These are phyloP conservation scores for Lepilemur ruficaudatus DNA, from an alignment of 2,797 vertebrate species.

Conservation along the genomic window DNA sequence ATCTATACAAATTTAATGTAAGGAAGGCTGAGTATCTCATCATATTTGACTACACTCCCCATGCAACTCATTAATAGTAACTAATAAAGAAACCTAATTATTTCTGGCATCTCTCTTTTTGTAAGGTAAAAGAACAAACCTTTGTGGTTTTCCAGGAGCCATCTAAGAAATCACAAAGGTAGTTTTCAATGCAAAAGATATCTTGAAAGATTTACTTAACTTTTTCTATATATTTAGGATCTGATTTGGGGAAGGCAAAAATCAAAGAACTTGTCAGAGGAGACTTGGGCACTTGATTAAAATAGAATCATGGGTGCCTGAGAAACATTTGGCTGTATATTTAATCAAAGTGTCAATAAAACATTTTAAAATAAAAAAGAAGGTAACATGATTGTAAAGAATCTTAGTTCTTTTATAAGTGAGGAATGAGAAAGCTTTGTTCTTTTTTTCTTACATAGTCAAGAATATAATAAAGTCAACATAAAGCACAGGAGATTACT, in stretches of 20 bases:
- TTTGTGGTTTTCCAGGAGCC: slow-evolving; percentile 12
- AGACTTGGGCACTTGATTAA: slow-evolving; percentile 7
- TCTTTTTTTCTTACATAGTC: background rate
- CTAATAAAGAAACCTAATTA: slow-evolving; percentile 7
- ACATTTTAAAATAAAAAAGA: slow-evolving; percentile 26
- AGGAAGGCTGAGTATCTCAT: background rate
- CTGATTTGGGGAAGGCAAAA: background rate
- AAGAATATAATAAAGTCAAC: slow-evolving; percentile 33
- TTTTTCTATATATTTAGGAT: slow-evolving; percentile 7
- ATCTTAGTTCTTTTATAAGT: slow-evolving; percentile 28
- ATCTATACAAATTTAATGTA: background rate
- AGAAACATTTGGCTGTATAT: slow-evolving; percentile 8
- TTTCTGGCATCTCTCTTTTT: background rate
- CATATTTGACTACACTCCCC: background rate
- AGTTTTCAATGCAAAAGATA: background rate
- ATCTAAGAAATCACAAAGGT: slow-evolving; percentile 3
- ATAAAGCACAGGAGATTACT: slow-evolving; percentile 24
- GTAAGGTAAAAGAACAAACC: background rate
- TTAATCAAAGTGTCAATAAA: slow-evolving; percentile 34
- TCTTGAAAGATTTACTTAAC: slow-evolving; percentile 12
- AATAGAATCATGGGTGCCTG: background rate
- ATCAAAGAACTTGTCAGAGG: background rate
- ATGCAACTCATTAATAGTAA: background rate
- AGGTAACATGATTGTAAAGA: background rate
- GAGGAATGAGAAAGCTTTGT: background rate